Base-by-base conservation (phyloP, 2,888 invertebrate species). In the Drosophila mercatorum region DNA sequence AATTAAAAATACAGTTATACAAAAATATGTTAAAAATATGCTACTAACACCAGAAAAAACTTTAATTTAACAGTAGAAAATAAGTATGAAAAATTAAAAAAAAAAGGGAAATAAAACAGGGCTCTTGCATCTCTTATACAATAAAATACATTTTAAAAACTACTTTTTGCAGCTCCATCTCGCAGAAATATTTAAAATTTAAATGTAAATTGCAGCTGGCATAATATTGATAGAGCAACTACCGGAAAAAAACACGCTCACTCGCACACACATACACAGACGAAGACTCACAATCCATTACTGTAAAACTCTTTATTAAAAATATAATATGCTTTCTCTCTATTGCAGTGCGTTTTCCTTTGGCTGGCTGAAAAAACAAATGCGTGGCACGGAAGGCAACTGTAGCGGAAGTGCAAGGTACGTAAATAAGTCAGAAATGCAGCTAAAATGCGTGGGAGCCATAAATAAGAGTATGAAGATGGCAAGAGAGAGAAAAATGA, bases 361-460 rank as follows among this genome's bases (percentile, higher is more conserved):
- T 22, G 28, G 22, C 34, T 43, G 58, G 43, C 14, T 38, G 51
- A 34, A 44, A 26, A 31, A 46, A 46, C 62, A 62, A 62, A 62
- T 28, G 10, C 12, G 40, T 6, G 8, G 46, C 34, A 38, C 31
- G 28, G 46, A 52, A 59, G 56, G 57, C 65, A 58, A 59, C 34
- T 49, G 61, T 12, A 59, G 68, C 68, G 65, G 68, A 73, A 70
- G 76, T 67, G 28, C 52, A 28, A 80, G 88, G 88, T 84, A 82
- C 68, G 87, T 83, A 78, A 80, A 82, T 78, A 82, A 80, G 72
- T 73, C 72, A 73, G 56, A 80, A 80, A 56, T 65, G 73, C 72
- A 82, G 70, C 70, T 68, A 59, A 55, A 84, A 64, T 62, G 75
- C 75, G 65, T 69, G 58, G 12, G 57, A 14, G 59, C 38, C 75